Evolutionary conservation across 53 echinoderm and acorn worm genomes (phyloP), one percentile per base, ranked within the genome.

Genomic region (Holothuria scabra): DNA sequence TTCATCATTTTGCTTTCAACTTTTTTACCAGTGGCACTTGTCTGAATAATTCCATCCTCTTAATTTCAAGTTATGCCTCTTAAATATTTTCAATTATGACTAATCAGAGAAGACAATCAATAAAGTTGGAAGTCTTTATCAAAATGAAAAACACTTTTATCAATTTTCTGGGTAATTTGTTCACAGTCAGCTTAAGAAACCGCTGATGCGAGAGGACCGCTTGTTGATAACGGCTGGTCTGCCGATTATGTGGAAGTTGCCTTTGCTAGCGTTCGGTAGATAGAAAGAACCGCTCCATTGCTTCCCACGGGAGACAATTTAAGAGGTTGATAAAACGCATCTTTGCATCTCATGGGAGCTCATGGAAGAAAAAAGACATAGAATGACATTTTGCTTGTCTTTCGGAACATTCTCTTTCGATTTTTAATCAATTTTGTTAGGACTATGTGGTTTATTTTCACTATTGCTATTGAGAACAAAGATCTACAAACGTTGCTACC

Each of bases 91-190:
- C 69, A 69, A 69, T 69, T 69, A 69, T 69, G 69, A 69, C 34
- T 16, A 69, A 69, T 34, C 34, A 34, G 19, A 23, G 44, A 35
- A 69, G 11, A 69, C 44, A 69, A 34, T 35, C 35, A 69, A 35
- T 21, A 68, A 68, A 68, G 28, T 25, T 61, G 41, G 56, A 76
- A 52, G 25, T 76, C 25, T 76, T 21, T 20, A 76, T 49, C 24
- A 76, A 25, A 78, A 78, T 78, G 19, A 78, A 78, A 57, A 78
- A 56, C 79, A 78, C 79, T 78, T 78, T 71, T 78, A 78, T 59
- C 79, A 78, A 78, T 78, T 78, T 78, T 78, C 79, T 78, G 79
- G 79, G 79, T 78, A 78, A 78, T 78, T 78, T 78, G 32, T 31
- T 28, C 57, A 55, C 79, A 46, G 79, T 78, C 79, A 78, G 31